These are phyloP conservation scores for Synergus laeviventris DNA, from an alignment of 2,888 invertebrate genomes.

Conservation along the genomic window DNA sequence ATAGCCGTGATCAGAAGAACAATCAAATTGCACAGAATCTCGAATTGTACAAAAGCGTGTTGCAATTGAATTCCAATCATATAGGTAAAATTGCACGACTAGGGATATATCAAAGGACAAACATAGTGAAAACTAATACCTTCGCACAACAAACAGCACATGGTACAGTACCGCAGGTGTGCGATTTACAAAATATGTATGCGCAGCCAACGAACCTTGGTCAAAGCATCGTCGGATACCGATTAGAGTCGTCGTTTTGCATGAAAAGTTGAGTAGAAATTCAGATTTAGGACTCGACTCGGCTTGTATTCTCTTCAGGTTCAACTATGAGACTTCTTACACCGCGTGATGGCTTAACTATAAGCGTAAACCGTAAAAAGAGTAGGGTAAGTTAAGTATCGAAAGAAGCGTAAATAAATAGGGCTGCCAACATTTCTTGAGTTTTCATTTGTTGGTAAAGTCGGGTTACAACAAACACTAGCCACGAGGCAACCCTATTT, in stretches of 20 bases:
- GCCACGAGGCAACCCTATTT: too few relatives aligned
- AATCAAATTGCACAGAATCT: conserved; percentile 39
- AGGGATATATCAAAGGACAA: conserved; percentile 55
- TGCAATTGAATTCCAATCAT: conserved; percentile 37
- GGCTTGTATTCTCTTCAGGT: conserved; percentile 19
- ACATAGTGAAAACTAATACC: conserved; percentile 55
- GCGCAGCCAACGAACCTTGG: conserved; percentile 44
- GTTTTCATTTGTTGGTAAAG: too few relatives aligned
- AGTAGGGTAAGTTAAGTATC: too few relatives aligned
- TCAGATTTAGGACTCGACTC: conserved; percentile 14
- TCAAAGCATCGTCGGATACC: conserved; percentile 32
- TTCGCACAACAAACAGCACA: conserved; percentile 48
- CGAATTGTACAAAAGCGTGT: conserved; percentile 38
- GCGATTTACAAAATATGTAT: conserved; percentile 52
- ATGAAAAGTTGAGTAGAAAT: conserved; percentile 37
- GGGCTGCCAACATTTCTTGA: too few relatives aligned
- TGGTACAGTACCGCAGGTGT: conserved; percentile 53
- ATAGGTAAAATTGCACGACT: conserved; percentile 32
- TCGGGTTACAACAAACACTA: too few relatives aligned
- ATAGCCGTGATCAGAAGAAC: conserved; percentile 37
- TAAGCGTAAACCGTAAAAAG: too few relatives aligned
- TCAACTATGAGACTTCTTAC: too few relatives aligned
- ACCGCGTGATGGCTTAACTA: too few relatives aligned
- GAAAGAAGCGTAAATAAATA: too few relatives aligned
- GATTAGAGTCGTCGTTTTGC: conserved; percentile 22